Evolutionary conservation across 2,888 invertebrate species (phyloP), one percentile per base, ranked within the genome.

Genomic region (Osmoderma eremita): DNA sequence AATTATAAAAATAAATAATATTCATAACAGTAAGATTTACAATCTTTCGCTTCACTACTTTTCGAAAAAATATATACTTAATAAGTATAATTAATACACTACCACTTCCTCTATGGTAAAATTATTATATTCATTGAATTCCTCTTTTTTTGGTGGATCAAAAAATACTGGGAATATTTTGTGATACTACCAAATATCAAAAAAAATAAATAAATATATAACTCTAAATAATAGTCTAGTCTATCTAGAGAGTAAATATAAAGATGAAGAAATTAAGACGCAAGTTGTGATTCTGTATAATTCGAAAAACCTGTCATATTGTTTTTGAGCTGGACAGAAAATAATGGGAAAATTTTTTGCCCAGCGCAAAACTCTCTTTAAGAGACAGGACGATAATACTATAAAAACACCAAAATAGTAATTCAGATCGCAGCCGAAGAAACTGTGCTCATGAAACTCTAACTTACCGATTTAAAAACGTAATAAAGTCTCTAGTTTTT

Each of bases 111-210:
- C 5, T 30, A 30, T 30, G 8, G 6, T 30, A n/a, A n/a, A n/a
- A n/a, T n/a, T 4, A 30, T 30, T 30, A 30, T n/a, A 30, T 30
- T 30, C 30, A 30, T 30, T 42, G 2, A 42, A 15, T 42, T 42
- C 42, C 42, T 42, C 42, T n/a, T 42, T 45, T 17, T 80, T 81
- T 81, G 81, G 81, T 81, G 80, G 81, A 80, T 81, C 79, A 80
- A 79, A 80, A 81, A 81, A 81, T 81, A 81, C 80, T 81, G 80
- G 81, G 81, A 81, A 80, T 79, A 81, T 81, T 81, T 82, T 81
- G 80, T 81, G 81, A 82, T 81, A 81, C 82, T 81, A 81, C 81
- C 82, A 82, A 72, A 72, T 67, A 69, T 41, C 30, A 30, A 30
- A 24, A 30, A 30, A 8, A 30, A 30, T 30, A 8, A 30, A 30